Conservation (phyloP, 2,888 invertebrate genomes). For the Pteria penguin region DNA sequence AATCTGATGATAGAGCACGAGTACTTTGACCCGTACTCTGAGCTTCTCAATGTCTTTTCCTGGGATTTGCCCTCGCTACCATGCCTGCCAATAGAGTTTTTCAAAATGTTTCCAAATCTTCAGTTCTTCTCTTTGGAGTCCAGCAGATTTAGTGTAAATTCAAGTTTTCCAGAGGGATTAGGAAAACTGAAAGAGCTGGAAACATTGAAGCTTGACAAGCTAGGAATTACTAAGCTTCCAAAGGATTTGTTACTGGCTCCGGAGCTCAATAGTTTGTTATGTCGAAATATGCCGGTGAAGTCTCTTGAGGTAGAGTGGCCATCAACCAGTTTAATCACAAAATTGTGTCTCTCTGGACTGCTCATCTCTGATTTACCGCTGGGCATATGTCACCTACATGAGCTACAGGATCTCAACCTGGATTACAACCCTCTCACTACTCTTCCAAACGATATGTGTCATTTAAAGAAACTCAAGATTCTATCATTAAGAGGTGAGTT, state of each 20-base stretch:
- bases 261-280: conserved; percentile 42
- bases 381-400: conserved; percentile 59
- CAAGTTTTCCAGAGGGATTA: conserved; percentile 56
- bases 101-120: conserved; percentile 62
- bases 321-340: conserved; percentile 51
- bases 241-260: conserved; percentile 57
- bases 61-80: conserved; percentile 48
- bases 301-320: conserved; percentile 59
- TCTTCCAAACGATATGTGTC: conserved; percentile 66
- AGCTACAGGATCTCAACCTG: conserved; percentile 62
- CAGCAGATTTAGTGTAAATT: conserved; percentile 1
- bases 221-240: conserved; percentile 56
- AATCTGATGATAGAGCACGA: conserved; percentile 51
- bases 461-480: conserved; percentile 60
- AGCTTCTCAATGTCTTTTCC: conserved; percentile 57
- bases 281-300: conserved; percentile 54
- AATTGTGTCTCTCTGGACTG: conserved; percentile 64
- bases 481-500: conserved; percentile 63
- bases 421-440: conserved; percentile 67
- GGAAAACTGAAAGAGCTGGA: conserved; percentile 53
- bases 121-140: conserved; percentile 51
- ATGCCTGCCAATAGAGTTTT: conserved; percentile 59
- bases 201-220: conserved; percentile 54
- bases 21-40: conserved; percentile 63
- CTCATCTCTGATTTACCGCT: conserved; percentile 63